Base-by-base conservation (phyloP, 2,888 invertebrate genomes). In the Hydraecia micacea region DNA sequence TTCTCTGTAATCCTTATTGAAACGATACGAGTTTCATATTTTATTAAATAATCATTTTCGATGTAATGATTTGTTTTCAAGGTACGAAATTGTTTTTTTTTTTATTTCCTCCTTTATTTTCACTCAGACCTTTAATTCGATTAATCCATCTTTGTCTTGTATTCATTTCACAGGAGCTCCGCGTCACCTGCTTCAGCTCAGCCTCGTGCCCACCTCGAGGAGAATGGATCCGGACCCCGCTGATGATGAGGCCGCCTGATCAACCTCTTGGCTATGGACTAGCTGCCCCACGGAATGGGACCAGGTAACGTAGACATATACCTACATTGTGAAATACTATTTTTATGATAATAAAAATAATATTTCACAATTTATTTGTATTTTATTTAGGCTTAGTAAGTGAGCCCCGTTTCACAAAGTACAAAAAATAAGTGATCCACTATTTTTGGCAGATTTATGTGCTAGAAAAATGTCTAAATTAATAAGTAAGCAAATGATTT, bases 141-240 rank as follows among this genome's bases (percentile, higher is more conserved):
- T 55, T 58, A n/a, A 32, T 69, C 9, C 6, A 6, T 36, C 32
- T 18, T 11, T 55, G 25, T 70, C 25, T 36, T 36, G 18, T 58
- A 11, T 70, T 70, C n/a, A 0, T 11, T 39, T 21, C 25, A 7
- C 87, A 98, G 98, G 97, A 97, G 62, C 93, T 98, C 7, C 97
- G 98, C 3, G 94, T 97, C 70, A 93, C 97, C 58, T 97, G 97
- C 11, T 98, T 98, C 90, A 98, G 98, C 4, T 97, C 97, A 1
- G 97, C 98, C 0, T 97, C 97, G 0, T 97, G 97, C 79, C 98
- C 98, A 4, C 97, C 98, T n/a, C 96, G 98, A 28, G 97, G 97
- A 0, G 98, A 98, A 93, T 98, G 98, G 98, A 95, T 98, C 36
- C 96, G 98, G 69, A 98, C 98, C 1, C 97, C 98, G 0, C 95